Base-by-base conservation (phyloP, 37 sponge, comb jelly and placozoan genomes). In the Ianthella basta region DNA sequence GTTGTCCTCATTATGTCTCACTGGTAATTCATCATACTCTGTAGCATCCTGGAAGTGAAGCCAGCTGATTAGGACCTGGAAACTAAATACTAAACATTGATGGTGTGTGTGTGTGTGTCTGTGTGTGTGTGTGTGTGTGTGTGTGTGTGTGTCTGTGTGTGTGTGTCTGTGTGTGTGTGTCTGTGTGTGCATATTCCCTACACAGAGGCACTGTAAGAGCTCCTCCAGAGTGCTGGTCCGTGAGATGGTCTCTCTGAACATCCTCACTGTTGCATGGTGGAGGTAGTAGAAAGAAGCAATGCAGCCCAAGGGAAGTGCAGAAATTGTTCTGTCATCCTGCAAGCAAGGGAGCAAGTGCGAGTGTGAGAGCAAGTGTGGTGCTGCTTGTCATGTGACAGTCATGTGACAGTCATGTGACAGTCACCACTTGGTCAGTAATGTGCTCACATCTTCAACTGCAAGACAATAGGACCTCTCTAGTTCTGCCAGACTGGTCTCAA, bases 201-300 rank as follows among this genome's bases (percentile, higher is more conserved):
- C 94, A 90, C 90, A 91, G 30, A 98, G 79, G n/a, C 93, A 37
- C 36, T 88, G 60, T 18, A 98, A 79, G 5, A 96, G 82, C 36
- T 98, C 97, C 40, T 94, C 88, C 4, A 87, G 57, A 21, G 89
- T 83, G 68, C 82, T 81, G 72, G 67, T 19, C n/a, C 86, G 79
- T 63, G 74, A 63, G 21, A 98, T 91, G 53, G 70, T 90, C 34
- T 92, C 90, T 21, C 74, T 84, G 80, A 98, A 96, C 79, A 94
- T 63, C 44, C 80, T 90, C 56, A 98, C 90, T 37, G 99, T 92
- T 16, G 24, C 68, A 87, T 98, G 96, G 55, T 88, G 87, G 56
- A 98, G 91, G 83, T 98, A 98, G 91, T 98, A 98, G 92, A 80
- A 98, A 66, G 99, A 98, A 12, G 97, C 93, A 18, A 98, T 94